These are phyloP conservation scores for Neelides sp. DNA, from an alignment of 1,140 invertebrate genomes.

Conservation along the genomic window DNA sequence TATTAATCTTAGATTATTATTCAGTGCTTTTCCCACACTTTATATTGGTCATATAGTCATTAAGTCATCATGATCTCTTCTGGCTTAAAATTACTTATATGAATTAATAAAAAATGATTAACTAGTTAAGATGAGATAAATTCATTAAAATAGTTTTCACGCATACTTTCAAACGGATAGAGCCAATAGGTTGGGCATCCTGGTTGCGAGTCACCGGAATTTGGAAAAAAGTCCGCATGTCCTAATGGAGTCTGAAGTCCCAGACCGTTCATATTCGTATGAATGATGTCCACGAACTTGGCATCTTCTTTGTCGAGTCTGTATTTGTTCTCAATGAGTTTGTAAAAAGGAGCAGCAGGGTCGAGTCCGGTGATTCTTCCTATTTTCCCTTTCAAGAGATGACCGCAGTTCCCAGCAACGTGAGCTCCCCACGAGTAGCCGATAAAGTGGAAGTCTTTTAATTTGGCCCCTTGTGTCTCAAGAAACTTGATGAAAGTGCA, in stretches of 20 bases:
- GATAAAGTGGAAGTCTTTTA: conserved; percentile 3
- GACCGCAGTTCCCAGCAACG: neutral
- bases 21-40: no score
- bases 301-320: neutral
- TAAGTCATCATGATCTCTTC: no score
- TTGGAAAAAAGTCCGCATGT: neutral
- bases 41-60: no score
- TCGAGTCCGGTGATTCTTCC: neutral
- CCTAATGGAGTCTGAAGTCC: neutral
- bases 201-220: neutral
- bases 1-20: neutral
- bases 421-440: conserved; percentile 7
- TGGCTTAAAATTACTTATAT: no score
- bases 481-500: neutral
- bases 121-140: no score
- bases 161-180: conserved; percentile 4
- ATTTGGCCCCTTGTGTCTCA: neutral
- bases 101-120: no score
- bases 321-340: neutral
- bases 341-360: neutral
- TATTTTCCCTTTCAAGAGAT: neutral
- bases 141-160: neutral
- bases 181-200: conserved; percentile 4
- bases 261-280: neutral
- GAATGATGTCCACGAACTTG: conserved; percentile 2